Conservation (phyloP, 2,113 vertebrate species). For the Campylomormyrus tamandua region DNA sequence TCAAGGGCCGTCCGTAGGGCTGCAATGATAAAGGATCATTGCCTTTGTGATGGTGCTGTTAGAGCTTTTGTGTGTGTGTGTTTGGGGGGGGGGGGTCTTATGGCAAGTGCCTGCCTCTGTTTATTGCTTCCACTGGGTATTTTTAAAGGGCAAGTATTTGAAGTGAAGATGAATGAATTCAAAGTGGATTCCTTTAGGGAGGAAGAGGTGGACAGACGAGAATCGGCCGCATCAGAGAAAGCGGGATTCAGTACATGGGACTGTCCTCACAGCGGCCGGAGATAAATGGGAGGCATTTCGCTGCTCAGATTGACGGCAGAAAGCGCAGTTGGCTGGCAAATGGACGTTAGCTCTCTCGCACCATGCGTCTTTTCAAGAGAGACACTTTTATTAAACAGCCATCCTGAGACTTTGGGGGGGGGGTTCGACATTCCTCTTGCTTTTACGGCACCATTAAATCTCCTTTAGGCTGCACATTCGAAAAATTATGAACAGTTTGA, state of each 20-base stretch:
- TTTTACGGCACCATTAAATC: constrained; percentile 25
- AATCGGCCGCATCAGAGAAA: constrained; percentile 53
- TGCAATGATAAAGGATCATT: neutral
- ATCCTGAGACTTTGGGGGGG: constrained; percentile 17
- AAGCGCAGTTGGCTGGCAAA: constrained; percentile 54
- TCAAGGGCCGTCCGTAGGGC: neutral
- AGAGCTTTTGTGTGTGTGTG: neutral
- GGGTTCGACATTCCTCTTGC: constrained; percentile 42
- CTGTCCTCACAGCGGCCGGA: constrained; percentile 34
- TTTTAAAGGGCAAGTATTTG: neutral
- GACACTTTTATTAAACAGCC: constrained; percentile 36
- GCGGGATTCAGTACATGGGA: constrained; percentile 41
- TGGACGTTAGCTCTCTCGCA: constrained; percentile 49
- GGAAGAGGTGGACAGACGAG: neutral
- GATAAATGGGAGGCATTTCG: constrained; percentile 46
- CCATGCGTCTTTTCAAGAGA: constrained; percentile 38
- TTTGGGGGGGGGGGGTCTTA: neutral
- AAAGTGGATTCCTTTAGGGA: neutral
- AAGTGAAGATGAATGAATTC: neutral
- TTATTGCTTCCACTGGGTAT: neutral
- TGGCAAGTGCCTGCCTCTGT: neutral
- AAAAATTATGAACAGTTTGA: constrained; percentile 18
- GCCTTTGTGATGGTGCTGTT: neutral
- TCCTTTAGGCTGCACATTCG: neutral
- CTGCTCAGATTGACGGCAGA: constrained; percentile 42